Evolutionary conservation across 92 coral and sea anemone species (phyloP).

Genomic region (Heliopora coerulea): DNA sequence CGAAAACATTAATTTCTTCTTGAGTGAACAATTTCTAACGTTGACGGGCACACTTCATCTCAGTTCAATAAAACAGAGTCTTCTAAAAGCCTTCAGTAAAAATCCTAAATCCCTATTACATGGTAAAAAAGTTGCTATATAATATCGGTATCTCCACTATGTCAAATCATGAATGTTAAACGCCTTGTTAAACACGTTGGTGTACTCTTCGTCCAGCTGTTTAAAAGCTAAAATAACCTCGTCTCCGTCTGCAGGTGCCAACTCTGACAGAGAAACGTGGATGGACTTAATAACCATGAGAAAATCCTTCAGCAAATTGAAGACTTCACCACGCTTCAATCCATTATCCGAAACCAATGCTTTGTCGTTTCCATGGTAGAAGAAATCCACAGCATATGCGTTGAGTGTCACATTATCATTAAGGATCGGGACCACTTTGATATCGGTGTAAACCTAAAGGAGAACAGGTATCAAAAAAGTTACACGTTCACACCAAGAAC

Average conservation of each 20-base stretch:
- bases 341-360: slow-evolving; percentile 55
- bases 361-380: slow-evolving; percentile 55
- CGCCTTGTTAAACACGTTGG: slow-evolving; percentile 24
- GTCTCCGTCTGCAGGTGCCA: slow-evolving; percentile 47
- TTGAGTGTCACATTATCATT: slow-evolving; percentile 41
- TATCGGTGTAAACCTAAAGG: slow-evolving; percentile 63
- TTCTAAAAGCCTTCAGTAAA: no score
- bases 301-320: slow-evolving; percentile 55
- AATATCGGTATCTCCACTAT: no score
- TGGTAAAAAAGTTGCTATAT: no score
- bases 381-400: slow-evolving; percentile 73
- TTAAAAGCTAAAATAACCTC: slow-evolving; percentile 51
- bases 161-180: background rate
- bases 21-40: no score
- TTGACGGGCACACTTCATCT: no score
- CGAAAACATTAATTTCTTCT: no score
- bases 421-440: slow-evolving; percentile 56
- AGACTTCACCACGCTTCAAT: slow-evolving; percentile 54
- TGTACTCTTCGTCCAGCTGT: slow-evolving; percentile 51
- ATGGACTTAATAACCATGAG: slow-evolving; percentile 53
- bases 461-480: no score
- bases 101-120: no score
- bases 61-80: no score
- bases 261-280: slow-evolving; percentile 19
- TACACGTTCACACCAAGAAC: no score